Conservation (phyloP, 2,888 invertebrate species). For the Microctonus hyperodae region DNA sequence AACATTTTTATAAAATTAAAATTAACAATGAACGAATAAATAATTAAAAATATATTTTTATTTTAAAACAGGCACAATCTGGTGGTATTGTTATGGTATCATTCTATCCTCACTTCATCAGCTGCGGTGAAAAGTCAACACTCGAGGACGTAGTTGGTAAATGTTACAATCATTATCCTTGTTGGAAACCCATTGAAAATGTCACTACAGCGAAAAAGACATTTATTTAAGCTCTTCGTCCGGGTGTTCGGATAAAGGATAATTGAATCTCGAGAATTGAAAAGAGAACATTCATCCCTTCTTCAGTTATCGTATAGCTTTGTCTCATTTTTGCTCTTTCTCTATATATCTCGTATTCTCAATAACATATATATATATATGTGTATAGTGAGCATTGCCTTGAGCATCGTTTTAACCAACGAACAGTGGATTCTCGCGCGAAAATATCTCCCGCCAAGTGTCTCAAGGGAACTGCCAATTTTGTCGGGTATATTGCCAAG, state of each 20-base stretch:
- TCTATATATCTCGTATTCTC: not conserved
- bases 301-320: not conserved
- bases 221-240: not conserved
- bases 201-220: not conserved
- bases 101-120: conserved; percentile 70
- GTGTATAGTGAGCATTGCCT: not conserved
- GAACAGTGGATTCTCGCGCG: conserved; percentile 2
- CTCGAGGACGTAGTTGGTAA: conserved; percentile 69
- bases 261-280: conserved; percentile 11
- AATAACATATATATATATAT: not conserved
- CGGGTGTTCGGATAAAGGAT: conserved; percentile 13
- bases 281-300: conserved; percentile 6
- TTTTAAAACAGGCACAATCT: conserved; percentile 65
- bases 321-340: not conserved
- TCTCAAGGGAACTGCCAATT: conserved; percentile 31
- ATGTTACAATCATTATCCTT: conserved; percentile 5
- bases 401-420: conserved; percentile 1
- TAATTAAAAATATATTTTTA: not conserved
- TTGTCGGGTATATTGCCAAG: conserved; percentile 15
- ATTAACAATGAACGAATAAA: no score
- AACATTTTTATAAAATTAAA: no score
- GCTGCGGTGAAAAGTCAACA: conserved; percentile 68
- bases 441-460: conserved; percentile 10
- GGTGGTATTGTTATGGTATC: conserved; percentile 74
- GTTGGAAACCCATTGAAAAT: not conserved